These are phyloP conservation scores for Heliothis subflexa DNA, from an alignment of 1,140 invertebrate species.

Conservation along the genomic window DNA sequence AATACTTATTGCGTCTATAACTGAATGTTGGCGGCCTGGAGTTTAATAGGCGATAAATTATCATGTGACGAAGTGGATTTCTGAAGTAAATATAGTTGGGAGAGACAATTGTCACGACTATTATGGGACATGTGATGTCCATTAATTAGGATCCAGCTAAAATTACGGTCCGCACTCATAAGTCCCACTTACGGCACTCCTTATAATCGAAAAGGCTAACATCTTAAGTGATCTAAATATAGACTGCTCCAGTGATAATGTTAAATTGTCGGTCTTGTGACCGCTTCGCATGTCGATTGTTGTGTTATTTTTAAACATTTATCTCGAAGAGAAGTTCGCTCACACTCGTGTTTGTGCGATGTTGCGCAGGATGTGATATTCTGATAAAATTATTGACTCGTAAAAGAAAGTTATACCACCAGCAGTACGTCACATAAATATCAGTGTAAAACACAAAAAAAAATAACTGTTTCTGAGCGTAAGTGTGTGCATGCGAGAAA, in stretches of 20 bases:
- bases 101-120: constrained; percentile 39
- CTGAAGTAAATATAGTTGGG: constrained; percentile 30
- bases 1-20: constrained; percentile 14
- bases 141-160: constrained; percentile 64
- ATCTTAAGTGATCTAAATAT: constrained; percentile 74
- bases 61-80: constrained; percentile 12
- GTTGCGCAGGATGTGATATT: neutral
- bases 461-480: neutral
- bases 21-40: neutral
- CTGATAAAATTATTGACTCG: constrained; percentile 1
- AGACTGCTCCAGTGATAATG: constrained; percentile 70
- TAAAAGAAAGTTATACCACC: neutral
- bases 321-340: constrained; percentile 49
- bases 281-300: constrained; percentile 63
- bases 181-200: constrained; percentile 61
- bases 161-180: constrained; percentile 62
- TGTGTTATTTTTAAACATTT: constrained; percentile 64
- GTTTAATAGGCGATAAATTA: neutral
- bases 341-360: constrained; percentile 15
- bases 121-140: constrained; percentile 54
- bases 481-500: neutral
- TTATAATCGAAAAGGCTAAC: constrained; percentile 73
- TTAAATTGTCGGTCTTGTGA: constrained; percentile 73
- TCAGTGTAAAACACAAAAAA: neutral
- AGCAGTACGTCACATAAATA: neutral